Base-by-base conservation (phyloP, 2,888 invertebrate genomes). In the Nudaria mundana region DNA sequence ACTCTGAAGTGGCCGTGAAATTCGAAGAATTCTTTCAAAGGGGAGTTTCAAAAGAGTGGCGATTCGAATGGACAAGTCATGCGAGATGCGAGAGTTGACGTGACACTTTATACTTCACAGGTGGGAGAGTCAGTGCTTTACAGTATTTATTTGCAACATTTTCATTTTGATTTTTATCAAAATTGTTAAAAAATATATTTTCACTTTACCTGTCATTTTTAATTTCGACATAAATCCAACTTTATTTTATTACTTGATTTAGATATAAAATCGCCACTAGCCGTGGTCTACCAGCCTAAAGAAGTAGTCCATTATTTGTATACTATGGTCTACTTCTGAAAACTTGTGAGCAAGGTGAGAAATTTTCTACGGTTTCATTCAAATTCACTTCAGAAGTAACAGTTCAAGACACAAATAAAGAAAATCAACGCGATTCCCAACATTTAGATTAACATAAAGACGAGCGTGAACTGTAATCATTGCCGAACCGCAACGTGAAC, bases 381-480 rank as follows among this genome's bases (percentile, higher is more conserved):
- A 15, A 12, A 35, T 28, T 24, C 33, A 20, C 15, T 18, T 33
- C 18, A 37, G 33, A 20, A 30, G 33, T 37, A 48, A 43, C 37
- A 52, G 40, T 41, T 29, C 11, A 48, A 39, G 48, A 37, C 47
- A 48, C 42, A 48, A 56, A 48, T 60, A 15, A 51, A 56, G 44
- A 61, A 76, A 81, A 78, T 76, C 76, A 76, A 76, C 68, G 74
- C 74, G 75, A 79, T 75, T 78, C 73, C 72, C 68, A 68, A 59
- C 71, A 58, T 66, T 66, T 49, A 68, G 59, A 83, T 83, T 83
- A 81, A 63, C 82, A 82, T 82, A 83, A 81, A 80, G 73, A 76
- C 73, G 70, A 52, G 61, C 47, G 65, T 55, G 71, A 73, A 66
- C 71, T 72, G 81, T 80, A 79, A 83, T 82, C 77, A 81, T 81